Evolutionary conservation across 2,797 vertebrate genomes (phyloP), one percentile per base, ranked within the genome.

Genomic region (Craterocephalus amniculus): DNA sequence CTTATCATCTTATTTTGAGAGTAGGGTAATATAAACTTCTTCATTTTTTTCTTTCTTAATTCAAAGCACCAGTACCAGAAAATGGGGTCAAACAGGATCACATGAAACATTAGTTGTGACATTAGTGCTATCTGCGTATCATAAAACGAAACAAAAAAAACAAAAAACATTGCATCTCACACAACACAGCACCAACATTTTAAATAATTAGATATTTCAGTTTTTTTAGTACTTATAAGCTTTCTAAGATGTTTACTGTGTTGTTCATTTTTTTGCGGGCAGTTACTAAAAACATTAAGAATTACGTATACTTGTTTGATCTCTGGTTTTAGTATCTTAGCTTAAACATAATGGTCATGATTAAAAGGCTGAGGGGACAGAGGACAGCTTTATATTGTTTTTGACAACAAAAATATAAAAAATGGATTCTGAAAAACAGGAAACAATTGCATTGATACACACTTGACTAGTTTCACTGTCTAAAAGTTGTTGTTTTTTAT

Each of bases 31-130:
- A 54, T 20, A 67, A 29, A 56, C 18, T 34, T 62, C 31, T 76
- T 58, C 52, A 55, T 34, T 58, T 40, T 54, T 74, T 16, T 61
- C n/a, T 55, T 43, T 36, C 11, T 57, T 68, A 65, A 34, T 36
- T 67, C 31, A 22, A 36, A 26, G 22, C 36, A 66, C 55, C 12
- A 52, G 45, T 49, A 6, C 43, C 67, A 65, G 35, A 38, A 55
- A 61, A 65, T 48, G n/a, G 58, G 56, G 43, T 45, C 48, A 54
- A 64, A 74, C 29, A 67, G 63, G 31, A 61, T 76, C 66, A 58
- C 40, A 12, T 65, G 45, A 52, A 22, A 38, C 20, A 58, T 61
- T 36, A 32, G 4, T 6, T 66, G 43, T 16, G 26, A 52, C 38
- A 49, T 54, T 57, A 12, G 49, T 31, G 22, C 18, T 52, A 7